These are phyloP conservation scores for Oreochromis spilurus DNA, from an alignment of 2,113 vertebrate species.

Conservation along the genomic window DNA sequence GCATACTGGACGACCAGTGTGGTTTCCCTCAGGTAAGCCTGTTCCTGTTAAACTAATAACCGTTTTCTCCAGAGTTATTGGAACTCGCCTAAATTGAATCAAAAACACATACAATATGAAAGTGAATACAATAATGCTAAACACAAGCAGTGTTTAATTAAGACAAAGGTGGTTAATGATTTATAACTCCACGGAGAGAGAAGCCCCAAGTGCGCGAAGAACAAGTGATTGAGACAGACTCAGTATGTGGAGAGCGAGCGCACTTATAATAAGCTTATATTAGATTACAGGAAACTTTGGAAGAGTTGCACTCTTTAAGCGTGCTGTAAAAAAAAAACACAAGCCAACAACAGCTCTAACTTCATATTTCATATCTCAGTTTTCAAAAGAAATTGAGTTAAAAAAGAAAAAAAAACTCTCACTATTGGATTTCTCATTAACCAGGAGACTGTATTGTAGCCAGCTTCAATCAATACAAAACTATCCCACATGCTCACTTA, in stretches of 20 bases:
- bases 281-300: not conserved
- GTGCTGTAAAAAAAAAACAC: not conserved
- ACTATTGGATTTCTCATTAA: conserved; percentile 34
- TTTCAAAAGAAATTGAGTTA: not conserved
- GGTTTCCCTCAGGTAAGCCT: conserved; percentile 88
- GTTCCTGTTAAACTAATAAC: not conserved
- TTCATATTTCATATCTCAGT: not conserved
- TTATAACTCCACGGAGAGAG: not conserved
- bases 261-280: not conserved
- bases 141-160: not conserved
- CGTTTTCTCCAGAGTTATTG: not conserved
- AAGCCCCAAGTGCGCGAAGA: not conserved
- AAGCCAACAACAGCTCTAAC: not conserved
- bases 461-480: conserved; percentile 31
- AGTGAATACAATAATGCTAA: not conserved
- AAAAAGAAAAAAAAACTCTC: not conserved
- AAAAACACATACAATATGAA: not conserved
- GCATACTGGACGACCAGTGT: conserved; percentile 95
- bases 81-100: not conserved
- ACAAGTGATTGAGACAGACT: not conserved
- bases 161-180: not conserved
- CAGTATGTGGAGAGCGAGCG: not conserved
- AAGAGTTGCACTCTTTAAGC: not conserved
- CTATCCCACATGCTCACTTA: conserved; percentile 17
- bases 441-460: not conserved